Base-by-base conservation (phyloP, 2,797 vertebrate species). In the Argyrosomus regius region DNA sequence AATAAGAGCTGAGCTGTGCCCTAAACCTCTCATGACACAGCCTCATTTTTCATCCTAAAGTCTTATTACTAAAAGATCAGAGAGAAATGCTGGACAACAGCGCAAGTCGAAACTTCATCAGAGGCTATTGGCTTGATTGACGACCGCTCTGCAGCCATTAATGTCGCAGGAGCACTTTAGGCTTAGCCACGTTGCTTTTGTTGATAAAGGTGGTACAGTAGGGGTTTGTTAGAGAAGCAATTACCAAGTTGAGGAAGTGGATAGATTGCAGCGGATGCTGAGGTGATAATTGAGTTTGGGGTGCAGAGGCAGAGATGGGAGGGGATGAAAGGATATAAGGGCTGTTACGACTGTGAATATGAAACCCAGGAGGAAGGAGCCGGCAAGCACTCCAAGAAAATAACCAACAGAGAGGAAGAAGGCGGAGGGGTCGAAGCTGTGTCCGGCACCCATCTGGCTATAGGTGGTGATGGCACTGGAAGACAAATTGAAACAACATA, bases 351-450 rank as follows among this genome's bases (percentile, higher is more conserved):
- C 84, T 49, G 96, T 95, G 52, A 96, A 97, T 0, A 92, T 90
- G 12, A 96, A 96, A 75, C 96, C 96, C 91, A 96, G 91, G 49
- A 95, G 93, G 88, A 97, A 95, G 0, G 96, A 97, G 83, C 95
- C 95, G 3, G 90, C 91, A 69, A 97, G 96, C 84, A 97, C 96
- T 4, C 90, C 88, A 3, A 97, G 88, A 87, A 97, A 97, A 87
- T 96, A 96, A 84, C 95, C 95, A 46, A 94, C 91, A 0, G 93
- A 96, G 77, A 94, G 92, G 93, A 97, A 94, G 90, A 97, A 96
- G 3, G 96, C 94, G 0, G 87, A 83, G 17, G 90, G 88, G 69
- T 96, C 88, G 86, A 96, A 96, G 0, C 75, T 24, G 9, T 95
- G 95, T 62, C 94, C 94, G 66, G 95, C 94, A 77, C 95, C 94